A percentile compares a stretch with the other conserved stretches of the same genome.
phyloP scores from a whole-genome alignment of 92 coral and sea anemone species.

The Zoanthus gigantus region DNA sequence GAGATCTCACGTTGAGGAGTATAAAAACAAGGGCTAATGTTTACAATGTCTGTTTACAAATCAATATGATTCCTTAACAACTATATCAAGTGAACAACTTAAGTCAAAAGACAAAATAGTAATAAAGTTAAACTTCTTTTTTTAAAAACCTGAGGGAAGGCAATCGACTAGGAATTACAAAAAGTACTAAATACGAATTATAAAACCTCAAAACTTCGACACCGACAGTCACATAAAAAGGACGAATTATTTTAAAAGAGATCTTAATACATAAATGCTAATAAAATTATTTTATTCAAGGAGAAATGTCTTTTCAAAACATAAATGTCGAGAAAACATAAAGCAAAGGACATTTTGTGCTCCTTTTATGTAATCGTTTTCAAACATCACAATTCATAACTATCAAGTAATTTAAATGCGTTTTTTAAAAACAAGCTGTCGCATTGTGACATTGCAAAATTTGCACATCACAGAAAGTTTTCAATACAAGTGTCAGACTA shows the following conservation, averaged over 20 bases:
- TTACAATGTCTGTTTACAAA: background rate
- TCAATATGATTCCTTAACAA: background rate
- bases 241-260: background rate
- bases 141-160: background rate
- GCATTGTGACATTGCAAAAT: background rate
- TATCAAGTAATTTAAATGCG: background rate
- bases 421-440: background rate
- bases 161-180: background rate
- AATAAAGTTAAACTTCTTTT: background rate
- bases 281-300: background rate
- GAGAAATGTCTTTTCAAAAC: background rate
- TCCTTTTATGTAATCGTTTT: background rate
- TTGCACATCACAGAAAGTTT: background rate
- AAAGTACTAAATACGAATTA: background rate
- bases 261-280: background rate
- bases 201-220: slow-evolving; percentile 24
- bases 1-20: no score
- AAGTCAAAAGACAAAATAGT: background rate
- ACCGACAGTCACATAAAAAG: slow-evolving; percentile 1
- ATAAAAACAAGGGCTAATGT: background rate
- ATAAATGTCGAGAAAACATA: background rate
- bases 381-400: background rate
- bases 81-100: background rate
- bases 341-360: background rate
- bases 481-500: background rate